Percentiles rank a stretch among this genome's conserved stretches.
These are phyloP conservation scores for Struthio camelus DNA, from an alignment of 2,113 vertebrate genomes.

Conservation along the genomic window DNA sequence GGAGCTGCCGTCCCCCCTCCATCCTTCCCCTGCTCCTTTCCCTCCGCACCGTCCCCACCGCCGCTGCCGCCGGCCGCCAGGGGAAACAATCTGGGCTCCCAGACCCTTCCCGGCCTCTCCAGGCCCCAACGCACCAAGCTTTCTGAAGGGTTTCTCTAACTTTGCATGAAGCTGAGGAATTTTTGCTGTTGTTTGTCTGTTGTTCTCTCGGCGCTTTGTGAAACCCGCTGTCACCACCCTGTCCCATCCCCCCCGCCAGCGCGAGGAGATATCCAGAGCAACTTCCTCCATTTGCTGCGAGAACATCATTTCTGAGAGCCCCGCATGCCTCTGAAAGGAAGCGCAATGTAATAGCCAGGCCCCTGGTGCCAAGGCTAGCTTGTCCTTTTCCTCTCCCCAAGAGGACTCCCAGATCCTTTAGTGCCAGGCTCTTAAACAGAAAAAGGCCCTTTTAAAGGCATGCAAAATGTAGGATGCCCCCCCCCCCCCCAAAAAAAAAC, in stretches of 20 bases:
- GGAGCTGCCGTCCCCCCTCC: conserved; percentile 35
- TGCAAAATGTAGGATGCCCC: background rate
- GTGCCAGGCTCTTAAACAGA: background rate
- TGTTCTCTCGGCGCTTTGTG: background rate
- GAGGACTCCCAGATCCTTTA: conserved; percentile 43
- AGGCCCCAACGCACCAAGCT: background rate
- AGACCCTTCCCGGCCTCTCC: background rate
- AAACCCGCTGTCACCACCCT: background rate
- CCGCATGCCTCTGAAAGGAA: conserved; percentile 61
- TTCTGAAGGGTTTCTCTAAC: background rate
- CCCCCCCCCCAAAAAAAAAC: background rate
- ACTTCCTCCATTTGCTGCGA: conserved; percentile 85
- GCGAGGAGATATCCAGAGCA: conserved; percentile 22
- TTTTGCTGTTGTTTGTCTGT: background rate
- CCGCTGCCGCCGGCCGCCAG: background rate
- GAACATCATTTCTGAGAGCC: conserved; percentile 40
- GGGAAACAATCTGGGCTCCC: background rate
- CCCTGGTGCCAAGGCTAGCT: conserved; percentile 76
- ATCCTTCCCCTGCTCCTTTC: conserved; percentile 22
- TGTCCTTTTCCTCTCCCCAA: conserved; percentile 62
- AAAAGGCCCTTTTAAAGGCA: background rate
- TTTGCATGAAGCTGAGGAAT: background rate
- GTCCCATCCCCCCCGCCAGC: background rate
- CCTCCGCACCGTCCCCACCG: background rate
- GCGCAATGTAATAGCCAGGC: conserved; percentile 61